phyloP scores from a whole-genome alignment of 2,888 invertebrate species.

The Campoletis raptor region DNA sequence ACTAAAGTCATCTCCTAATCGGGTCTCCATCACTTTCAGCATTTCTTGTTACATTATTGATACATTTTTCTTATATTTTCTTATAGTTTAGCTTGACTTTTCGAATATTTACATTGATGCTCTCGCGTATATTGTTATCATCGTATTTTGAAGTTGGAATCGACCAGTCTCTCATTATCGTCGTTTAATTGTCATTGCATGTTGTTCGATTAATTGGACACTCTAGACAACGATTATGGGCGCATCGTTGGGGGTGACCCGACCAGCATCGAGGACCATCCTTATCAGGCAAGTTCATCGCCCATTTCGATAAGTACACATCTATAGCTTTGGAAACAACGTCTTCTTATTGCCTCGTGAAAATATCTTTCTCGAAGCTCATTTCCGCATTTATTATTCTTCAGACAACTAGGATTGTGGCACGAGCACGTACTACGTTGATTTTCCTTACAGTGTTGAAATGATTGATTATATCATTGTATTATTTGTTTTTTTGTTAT shows the following conservation, averaged over 20 bases:
- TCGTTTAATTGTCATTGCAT: conserved; percentile 57
- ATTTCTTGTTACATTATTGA: background rate
- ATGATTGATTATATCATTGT: background rate
- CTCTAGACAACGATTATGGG: conserved; percentile 59
- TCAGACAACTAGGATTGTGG: background rate
- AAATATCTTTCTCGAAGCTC: conserved; percentile 7
- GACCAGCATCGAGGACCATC: conserved; percentile 80
- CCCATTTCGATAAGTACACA: conserved; percentile 26
- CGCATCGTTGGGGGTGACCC: conserved; percentile 82
- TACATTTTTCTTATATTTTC: background rate
- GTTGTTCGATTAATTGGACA: conserved; percentile 11
- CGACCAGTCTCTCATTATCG: conserved; percentile 53
- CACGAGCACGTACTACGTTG: background rate
- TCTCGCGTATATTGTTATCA: conserved; percentile 38
- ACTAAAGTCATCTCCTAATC: background rate
- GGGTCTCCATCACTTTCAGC: background rate
- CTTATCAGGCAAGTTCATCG: conserved; percentile 79
- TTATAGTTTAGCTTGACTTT: background rate
- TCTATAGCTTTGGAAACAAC: conserved; percentile 24
- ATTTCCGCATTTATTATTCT: background rate
- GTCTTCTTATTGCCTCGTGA: conserved; percentile 5
- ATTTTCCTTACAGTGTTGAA: background rate
- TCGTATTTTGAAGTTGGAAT: conserved; percentile 21
- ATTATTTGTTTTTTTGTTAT: background rate
- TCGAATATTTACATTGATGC: background rate